Percentiles rank a stretch among this genome's conserved stretches.
Conservation (phyloP, 2,113 vertebrate species). For the Tringa solitaria region DNA sequence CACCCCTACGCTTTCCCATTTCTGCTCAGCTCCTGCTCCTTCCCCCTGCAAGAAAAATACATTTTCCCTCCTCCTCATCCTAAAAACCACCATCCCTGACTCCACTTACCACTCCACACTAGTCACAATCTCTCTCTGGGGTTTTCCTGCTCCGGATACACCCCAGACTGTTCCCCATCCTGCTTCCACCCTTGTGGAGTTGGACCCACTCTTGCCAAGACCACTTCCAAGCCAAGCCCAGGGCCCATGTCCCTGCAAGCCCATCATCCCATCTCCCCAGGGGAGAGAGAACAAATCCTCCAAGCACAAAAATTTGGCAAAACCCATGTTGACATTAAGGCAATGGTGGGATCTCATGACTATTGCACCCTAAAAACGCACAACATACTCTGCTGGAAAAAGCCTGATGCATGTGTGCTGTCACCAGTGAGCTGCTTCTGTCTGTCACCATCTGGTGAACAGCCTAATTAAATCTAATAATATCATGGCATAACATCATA, state of each 20-base stretch:
- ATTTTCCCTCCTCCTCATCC: not conserved
- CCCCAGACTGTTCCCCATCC: not conserved
- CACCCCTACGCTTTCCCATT: not conserved
- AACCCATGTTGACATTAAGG: not conserved
- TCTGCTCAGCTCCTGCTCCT: not conserved
- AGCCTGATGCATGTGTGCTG: not conserved
- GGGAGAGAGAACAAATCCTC: not conserved
- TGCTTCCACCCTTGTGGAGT: not conserved
- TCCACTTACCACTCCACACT: not conserved
- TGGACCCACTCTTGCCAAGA: not conserved
- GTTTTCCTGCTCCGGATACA: not conserved
- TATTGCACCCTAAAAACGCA: not conserved
- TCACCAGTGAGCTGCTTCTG: not conserved
- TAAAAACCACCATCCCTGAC: not conserved
- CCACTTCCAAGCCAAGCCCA: not conserved
- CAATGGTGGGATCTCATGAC: not conserved
- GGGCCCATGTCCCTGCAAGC: not conserved
- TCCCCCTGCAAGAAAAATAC: not conserved
- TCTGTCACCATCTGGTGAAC: not conserved
- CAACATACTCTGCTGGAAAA: not conserved
- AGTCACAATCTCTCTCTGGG: not conserved
- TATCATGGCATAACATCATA: not conserved
- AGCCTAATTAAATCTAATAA: not conserved
- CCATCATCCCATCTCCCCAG: not conserved
- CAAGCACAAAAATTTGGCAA: not conserved